Evolutionary conservation across 2,113 vertebrate genomes (phyloP).

Genomic region (Gavia stellata): DNA sequence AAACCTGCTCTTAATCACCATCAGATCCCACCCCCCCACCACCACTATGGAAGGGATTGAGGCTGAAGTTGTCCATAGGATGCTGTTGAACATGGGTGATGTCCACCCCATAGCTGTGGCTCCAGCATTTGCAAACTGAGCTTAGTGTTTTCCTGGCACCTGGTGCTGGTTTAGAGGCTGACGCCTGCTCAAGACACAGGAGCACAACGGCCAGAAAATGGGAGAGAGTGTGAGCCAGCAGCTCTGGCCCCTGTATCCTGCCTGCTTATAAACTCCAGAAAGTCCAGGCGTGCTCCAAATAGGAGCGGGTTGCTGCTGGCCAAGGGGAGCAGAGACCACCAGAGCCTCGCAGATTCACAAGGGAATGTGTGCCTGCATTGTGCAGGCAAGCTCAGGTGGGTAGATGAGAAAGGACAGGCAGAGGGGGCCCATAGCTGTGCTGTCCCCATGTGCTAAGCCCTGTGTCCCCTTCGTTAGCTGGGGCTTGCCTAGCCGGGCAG

Average conservation of each 20-base stretch:
- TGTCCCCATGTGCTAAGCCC: not conserved
- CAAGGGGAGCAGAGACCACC: not conserved
- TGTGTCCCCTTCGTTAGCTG: not conserved
- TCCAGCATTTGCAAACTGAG: not conserved
- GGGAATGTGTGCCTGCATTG: fast-evolving
- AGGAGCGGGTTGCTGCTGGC: not conserved
- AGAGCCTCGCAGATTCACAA: not conserved
- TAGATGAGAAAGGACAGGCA: not conserved
- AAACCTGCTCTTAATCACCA: not conserved
- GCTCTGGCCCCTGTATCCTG: not conserved
- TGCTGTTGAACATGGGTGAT: not conserved
- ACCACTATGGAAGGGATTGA: not conserved
- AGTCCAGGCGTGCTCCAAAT: not conserved
- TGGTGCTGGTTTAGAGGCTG: not conserved
- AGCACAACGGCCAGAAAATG: not conserved
- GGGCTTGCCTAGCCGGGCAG: not conserved
- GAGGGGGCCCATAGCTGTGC: not conserved
- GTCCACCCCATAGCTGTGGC: not conserved
- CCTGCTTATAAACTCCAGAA: not conserved
- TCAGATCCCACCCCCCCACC: not conserved
- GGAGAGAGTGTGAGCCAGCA: not conserved
- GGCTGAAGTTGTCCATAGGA: not conserved
- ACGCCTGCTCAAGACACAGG: not conserved
- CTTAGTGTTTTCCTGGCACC: not conserved
- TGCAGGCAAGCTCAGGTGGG: not conserved